Evolutionary conservation across 2,797 vertebrate species (phyloP).

Genomic region (Takifugu ocellatus): DNA sequence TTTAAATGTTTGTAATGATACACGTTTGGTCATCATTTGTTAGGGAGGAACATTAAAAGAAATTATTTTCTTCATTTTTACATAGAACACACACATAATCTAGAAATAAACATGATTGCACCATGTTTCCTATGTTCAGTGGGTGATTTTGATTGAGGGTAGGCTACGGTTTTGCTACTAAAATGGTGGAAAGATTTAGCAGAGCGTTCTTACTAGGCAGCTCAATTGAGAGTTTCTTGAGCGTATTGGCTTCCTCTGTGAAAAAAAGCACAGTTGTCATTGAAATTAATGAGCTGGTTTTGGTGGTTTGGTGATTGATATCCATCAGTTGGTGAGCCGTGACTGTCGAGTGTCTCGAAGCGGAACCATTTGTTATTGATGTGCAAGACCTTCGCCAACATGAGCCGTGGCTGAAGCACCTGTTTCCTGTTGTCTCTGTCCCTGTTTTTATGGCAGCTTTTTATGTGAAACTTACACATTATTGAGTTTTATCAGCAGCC

Average conservation of each 20-base stretch:
- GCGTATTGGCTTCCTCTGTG: conserved; percentile 75
- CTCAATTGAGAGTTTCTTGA: conserved; percentile 82
- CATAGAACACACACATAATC: conserved; percentile 40
- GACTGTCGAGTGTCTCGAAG: too few species aligned
- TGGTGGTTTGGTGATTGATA: conserved; percentile 3
- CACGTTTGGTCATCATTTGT: conserved; percentile 42
- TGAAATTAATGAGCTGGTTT: conserved; percentile 41
- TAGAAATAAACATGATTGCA: conserved; percentile 45
- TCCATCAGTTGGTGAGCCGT: background rate
- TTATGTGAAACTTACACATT: too few species aligned
- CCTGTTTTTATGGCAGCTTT: too few species aligned
- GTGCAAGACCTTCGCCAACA: too few species aligned
- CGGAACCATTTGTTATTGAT: too few species aligned
- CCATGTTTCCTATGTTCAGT: conserved; percentile 52
- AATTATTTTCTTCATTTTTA: conserved; percentile 9
- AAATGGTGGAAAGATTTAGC: conserved; percentile 48
- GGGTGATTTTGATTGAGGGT: conserved; percentile 25
- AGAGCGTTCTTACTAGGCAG: conserved; percentile 78
- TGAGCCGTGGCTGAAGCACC: too few species aligned
- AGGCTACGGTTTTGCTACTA: conserved; percentile 38
- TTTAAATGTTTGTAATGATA: conserved; percentile 3
- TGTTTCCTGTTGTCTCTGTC: too few species aligned
- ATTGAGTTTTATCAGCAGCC: too few species aligned
- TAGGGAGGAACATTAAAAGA: conserved; percentile 21
- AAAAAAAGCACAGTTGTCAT: conserved; percentile 74